These are phyloP conservation scores for Erebia palarica DNA, from an alignment of 2,888 invertebrate species.

Conservation along the genomic window DNA sequence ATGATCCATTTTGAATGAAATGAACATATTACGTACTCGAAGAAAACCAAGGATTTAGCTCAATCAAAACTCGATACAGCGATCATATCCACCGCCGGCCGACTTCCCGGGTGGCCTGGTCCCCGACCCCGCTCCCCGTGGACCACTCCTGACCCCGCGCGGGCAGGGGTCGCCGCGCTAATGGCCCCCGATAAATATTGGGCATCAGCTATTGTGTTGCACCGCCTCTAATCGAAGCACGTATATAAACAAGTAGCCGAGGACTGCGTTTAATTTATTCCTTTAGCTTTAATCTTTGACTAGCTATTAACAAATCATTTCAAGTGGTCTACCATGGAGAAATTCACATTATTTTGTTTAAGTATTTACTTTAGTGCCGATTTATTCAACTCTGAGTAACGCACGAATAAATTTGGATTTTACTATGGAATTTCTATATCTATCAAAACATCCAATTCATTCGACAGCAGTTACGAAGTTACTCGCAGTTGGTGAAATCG, in stretches of 20 bases:
- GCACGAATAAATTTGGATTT: too few relatives aligned
- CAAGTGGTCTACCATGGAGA: background rate
- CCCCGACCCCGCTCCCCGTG: slow-evolving; percentile 41
- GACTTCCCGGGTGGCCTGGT: slow-evolving; percentile 29
- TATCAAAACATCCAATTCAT: too few relatives aligned
- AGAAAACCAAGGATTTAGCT: slow-evolving; percentile 15
- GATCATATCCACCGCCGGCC: slow-evolving; percentile 56
- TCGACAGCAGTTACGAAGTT: too few relatives aligned
- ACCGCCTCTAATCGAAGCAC: slow-evolving; percentile 29
- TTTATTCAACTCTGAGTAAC: too few relatives aligned
- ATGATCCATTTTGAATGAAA: background rate
- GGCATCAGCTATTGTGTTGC: slow-evolving; percentile 34
- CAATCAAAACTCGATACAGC: slow-evolving; percentile 23
- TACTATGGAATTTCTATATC: too few relatives aligned
- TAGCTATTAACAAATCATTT: background rate
- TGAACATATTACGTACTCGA: background rate
- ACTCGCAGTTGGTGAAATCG: too few relatives aligned
- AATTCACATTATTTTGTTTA: too few relatives aligned
- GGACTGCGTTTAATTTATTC: slow-evolving; percentile 28
- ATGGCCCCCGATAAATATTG: slow-evolving; percentile 53
- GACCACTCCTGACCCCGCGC: slow-evolving; percentile 23
- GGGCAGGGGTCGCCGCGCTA: slow-evolving; percentile 42
- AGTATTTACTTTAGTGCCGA: too few relatives aligned
- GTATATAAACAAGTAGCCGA: slow-evolving; percentile 22
- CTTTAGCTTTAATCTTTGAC: slow-evolving; percentile 10